These are phyloP conservation scores for Antechinus flavipes DNA, from an alignment of 2,113 vertebrate genomes.

Conservation along the genomic window DNA sequence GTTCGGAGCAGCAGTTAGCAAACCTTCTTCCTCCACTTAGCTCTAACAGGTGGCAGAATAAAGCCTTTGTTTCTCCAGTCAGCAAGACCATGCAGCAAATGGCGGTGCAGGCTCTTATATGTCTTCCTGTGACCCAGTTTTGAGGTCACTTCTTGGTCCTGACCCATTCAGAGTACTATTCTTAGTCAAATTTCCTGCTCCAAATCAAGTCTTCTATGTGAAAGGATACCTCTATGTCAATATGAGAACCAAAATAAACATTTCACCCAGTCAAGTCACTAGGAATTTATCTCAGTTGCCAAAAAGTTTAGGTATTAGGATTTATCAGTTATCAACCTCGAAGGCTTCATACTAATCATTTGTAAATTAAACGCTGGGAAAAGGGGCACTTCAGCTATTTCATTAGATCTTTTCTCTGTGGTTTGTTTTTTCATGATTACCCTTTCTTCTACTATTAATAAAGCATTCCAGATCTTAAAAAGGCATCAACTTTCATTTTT, in stretches of 20 bases:
- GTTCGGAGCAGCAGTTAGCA: not conserved
- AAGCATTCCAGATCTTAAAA: not conserved
- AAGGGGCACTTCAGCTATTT: not conserved
- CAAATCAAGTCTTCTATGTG: not conserved
- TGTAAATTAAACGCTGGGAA: not conserved
- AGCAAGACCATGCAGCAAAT: not conserved
- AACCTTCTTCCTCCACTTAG: not conserved
- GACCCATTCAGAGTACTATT: not conserved
- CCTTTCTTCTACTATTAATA: not conserved
- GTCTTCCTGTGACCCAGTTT: not conserved
- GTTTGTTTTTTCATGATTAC: not conserved
- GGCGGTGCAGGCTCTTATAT: not conserved
- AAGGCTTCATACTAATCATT: not conserved
- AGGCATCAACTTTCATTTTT: not conserved
- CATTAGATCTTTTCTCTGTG: not conserved
- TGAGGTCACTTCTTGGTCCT: not conserved
- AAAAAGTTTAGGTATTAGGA: not conserved
- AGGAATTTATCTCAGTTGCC: not conserved
- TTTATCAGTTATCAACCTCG: not conserved
- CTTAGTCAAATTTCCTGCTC: not conserved
- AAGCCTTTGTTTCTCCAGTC: not conserved
- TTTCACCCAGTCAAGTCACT: not conserved
- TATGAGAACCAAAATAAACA: not conserved
- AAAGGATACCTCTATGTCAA: not conserved
- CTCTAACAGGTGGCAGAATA: not conserved